Percentiles rank a stretch among this genome's conserved stretches.
These are phyloP conservation scores for Spermophilus dauricus DNA, from an alignment of 2,113 vertebrate genomes.

Conservation along the genomic window DNA sequence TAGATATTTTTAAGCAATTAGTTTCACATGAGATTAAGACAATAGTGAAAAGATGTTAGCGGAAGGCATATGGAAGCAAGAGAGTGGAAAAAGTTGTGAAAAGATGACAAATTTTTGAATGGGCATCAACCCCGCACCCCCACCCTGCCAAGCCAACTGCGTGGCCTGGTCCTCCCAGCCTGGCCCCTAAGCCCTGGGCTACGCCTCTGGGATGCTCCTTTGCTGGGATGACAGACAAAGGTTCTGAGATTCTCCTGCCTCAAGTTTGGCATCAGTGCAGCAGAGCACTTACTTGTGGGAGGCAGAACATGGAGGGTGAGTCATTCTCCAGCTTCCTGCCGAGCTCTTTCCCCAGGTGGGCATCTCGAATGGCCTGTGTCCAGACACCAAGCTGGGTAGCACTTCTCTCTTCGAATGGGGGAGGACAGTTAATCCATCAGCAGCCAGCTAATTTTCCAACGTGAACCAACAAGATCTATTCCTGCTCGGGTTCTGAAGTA, in stretches of 20 bases:
- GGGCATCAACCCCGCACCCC: neutral
- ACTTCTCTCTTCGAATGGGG: neutral
- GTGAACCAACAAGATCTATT: neutral
- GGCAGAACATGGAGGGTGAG: rapidly evolving
- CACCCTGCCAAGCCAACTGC: too few species aligned
- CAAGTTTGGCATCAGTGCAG: neutral
- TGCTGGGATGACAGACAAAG: too few species aligned
- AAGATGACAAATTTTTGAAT: neutral
- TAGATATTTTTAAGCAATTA: neutral
- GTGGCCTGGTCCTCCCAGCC: neutral
- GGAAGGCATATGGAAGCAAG: neutral
- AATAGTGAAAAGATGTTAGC: neutral
- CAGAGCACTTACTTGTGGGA: rapidly evolving
- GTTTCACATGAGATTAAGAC: neutral
- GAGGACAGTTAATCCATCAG: neutral
- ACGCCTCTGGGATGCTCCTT: neutral
- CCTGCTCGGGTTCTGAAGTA: neutral
- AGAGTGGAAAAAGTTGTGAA: neutral
- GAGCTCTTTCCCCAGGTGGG: neutral
- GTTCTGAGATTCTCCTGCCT: neutral
- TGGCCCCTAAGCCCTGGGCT: neutral
- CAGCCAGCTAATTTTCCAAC: neutral
- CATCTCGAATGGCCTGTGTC: too few species aligned
- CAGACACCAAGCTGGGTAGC: neutral
- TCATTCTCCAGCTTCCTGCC: neutral